Conservation (phyloP, 30 jellyfish, hydroid and myxozoan genomes). For the Cassiopea andromeda region DNA sequence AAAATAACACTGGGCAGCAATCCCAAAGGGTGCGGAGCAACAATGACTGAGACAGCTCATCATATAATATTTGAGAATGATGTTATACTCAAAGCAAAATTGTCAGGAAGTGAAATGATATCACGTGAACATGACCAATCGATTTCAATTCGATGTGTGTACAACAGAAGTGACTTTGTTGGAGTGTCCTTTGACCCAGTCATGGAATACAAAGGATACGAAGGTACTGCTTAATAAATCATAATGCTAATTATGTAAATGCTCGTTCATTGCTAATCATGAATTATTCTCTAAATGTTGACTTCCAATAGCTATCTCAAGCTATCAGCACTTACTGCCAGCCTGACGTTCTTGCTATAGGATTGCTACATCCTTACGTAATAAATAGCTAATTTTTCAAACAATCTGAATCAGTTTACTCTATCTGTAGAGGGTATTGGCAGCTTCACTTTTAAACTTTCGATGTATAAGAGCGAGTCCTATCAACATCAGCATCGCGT, state of each 20-base stretch:
- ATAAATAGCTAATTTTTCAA: too few species aligned
- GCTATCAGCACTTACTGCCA: too few species aligned
- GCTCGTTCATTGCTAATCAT: background rate
- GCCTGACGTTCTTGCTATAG: too few species aligned
- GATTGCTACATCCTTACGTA: too few species aligned
- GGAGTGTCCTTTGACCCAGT: conserved; percentile 23
- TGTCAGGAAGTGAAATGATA: background rate
- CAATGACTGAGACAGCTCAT: background rate
- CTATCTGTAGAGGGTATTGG: conserved; percentile 31
- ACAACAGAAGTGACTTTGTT: background rate
- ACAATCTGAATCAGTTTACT: background rate
- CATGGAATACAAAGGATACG: conserved; percentile 12
- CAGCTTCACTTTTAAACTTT: conserved; percentile 5
- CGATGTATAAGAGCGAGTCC: conserved; percentile 26
- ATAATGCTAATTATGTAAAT: background rate
- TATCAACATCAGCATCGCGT: background rate
- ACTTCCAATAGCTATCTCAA: background rate
- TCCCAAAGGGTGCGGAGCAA: conserved; percentile 20
- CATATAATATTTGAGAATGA: conserved; percentile 10
- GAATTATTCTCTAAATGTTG: background rate
- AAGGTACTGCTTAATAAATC: background rate
- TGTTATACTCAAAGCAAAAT: conserved; percentile 14
- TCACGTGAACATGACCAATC: conserved; percentile 23
- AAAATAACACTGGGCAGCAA: conserved; percentile 8
- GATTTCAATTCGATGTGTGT: background rate